Conservation (phyloP, 2,888 invertebrate genomes). For the Campoplex capitator region DNA sequence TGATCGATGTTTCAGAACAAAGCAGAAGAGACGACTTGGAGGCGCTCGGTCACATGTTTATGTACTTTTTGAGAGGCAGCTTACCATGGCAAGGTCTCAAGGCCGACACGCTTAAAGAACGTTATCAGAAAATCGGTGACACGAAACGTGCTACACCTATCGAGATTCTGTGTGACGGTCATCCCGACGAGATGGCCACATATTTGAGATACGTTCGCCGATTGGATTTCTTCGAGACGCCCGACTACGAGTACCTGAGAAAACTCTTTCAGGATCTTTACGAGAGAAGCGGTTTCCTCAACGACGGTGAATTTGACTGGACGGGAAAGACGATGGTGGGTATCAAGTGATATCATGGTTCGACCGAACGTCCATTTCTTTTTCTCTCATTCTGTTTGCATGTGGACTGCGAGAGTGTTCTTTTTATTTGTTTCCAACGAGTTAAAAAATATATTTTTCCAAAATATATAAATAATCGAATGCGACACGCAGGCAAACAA, state of each 20-base stretch:
- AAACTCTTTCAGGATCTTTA: constrained; percentile 97
- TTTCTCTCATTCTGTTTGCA: constrained; percentile 67
- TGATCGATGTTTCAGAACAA: constrained; percentile 90
- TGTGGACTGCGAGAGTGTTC: constrained; percentile 80
- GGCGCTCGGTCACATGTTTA: constrained; percentile 99
- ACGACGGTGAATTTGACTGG: constrained; percentile 98
- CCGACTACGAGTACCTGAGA: constrained; percentile 99
- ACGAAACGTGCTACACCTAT: constrained; percentile 99
- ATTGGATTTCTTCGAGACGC: constrained; percentile 99
- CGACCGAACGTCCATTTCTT: constrained; percentile 38
- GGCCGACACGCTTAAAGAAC: constrained; percentile 99
- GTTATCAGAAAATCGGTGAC: constrained; percentile 99
- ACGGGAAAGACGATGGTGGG: constrained; percentile 92
- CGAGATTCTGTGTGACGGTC: constrained; percentile 94
- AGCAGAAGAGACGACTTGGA: constrained; percentile 99
- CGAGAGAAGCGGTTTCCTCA: constrained; percentile 93
- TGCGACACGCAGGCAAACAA: constrained; percentile 47
- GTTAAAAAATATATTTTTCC: constrained; percentile 4
- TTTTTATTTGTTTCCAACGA: constrained; percentile 60
- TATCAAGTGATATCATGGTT: constrained; percentile 70
- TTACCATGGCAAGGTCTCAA: constrained; percentile 99
- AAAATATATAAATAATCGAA: constrained; percentile 18
- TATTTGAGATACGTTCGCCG: constrained; percentile 98
- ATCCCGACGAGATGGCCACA: constrained; percentile 98
- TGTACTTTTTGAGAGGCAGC: constrained; percentile 99